A percentile compares a stretch with the other conserved stretches of the same genome.
Evolutionary conservation across 2,797 vertebrate genomes (phyloP).

Genomic region (Phyllotis vaccarum): DNA sequence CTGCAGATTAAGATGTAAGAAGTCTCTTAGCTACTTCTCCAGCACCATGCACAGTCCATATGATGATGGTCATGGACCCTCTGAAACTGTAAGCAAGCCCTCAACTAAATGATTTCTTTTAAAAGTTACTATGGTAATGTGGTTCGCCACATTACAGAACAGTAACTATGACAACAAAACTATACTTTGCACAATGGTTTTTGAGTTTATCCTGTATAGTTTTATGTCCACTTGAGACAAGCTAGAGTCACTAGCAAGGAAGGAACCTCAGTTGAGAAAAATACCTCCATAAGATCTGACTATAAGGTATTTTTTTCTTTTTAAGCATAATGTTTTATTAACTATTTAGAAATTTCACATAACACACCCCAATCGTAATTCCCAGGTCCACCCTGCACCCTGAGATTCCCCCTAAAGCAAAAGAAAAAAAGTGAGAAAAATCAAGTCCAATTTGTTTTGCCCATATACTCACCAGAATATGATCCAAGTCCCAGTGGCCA

Average conservation of each 20-base stretch:
- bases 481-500: neutral
- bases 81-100: neutral
- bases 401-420: neutral
- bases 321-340: neutral
- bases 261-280: neutral
- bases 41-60: too few species aligned
- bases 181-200: neutral
- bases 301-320: neutral
- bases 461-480: neutral
- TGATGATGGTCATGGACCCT: neutral
- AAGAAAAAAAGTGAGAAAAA: neutral
- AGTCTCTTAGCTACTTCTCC: neutral
- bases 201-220: neutral
- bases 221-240: neutral
- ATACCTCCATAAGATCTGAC: neutral
- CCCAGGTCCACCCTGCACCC: neutral
- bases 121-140: neutral
- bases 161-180: neutral
- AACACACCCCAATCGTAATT: neutral
- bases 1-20: neutral
- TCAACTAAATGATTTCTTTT: neutral
- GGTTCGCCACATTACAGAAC: neutral
- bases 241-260: neutral
- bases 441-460: neutral
- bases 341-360: neutral